These are phyloP conservation scores for Gnathonemus echidnorhynchus DNA, from an alignment of 2,113 vertebrate species.

Conservation along the genomic window DNA sequence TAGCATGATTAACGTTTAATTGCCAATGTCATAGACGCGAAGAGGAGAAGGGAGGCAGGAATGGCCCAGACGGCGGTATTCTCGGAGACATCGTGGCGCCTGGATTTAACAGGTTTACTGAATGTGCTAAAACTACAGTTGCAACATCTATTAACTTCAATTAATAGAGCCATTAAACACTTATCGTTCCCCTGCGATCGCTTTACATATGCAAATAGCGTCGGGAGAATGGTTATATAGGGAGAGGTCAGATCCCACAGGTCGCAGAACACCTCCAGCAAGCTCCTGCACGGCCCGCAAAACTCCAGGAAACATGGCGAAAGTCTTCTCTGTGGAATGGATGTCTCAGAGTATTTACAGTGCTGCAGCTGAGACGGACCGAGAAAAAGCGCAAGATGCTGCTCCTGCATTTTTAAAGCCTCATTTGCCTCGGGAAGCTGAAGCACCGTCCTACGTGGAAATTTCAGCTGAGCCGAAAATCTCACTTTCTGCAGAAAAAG, in stretches of 20 bases:
- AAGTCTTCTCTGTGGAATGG: slow-evolving; percentile 55
- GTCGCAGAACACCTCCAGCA: neutral
- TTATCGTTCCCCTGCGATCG: slow-evolving; percentile 51
- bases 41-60: neutral
- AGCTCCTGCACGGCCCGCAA: neutral
- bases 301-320: slow-evolving; percentile 36
- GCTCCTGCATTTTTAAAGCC: neutral
- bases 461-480: neutral
- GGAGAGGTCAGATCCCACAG: neutral
- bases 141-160: slow-evolving; percentile 55
- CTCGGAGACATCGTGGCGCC: slow-evolving; percentile 60
- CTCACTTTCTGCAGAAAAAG: slow-evolving; percentile 8
- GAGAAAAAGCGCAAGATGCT: neutral
- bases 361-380: neutral
- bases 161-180: slow-evolving; percentile 55
- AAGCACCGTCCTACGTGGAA: neutral
- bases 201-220: slow-evolving; percentile 62
- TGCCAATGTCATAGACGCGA: neutral
- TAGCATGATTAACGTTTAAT: neutral
- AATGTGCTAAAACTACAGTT: slow-evolving; percentile 52
- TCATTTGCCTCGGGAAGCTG: neutral
- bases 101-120: slow-evolving; percentile 34
- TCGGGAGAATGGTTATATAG: slow-evolving; percentile 41
- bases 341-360: slow-evolving; percentile 49
- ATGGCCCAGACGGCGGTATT: slow-evolving; percentile 12